Percentiles rank a stretch among this genome's conserved stretches.
Conservation (phyloP, 2,888 invertebrate species). For the Drosophila glabriapex region DNA sequence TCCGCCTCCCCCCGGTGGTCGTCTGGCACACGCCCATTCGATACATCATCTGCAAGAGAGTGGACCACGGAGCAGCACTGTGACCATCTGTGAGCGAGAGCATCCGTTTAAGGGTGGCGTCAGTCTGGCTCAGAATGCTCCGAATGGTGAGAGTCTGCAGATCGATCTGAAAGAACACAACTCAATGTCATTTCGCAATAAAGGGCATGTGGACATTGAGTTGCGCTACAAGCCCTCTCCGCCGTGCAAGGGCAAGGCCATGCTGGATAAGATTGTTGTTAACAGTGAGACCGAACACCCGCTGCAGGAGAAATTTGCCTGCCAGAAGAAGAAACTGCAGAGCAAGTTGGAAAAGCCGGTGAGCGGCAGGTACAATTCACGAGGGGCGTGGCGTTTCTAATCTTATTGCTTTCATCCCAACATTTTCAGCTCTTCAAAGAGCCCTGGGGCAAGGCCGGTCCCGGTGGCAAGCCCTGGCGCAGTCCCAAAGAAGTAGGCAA, state of each 20-base stretch:
- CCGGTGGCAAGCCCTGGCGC: slow-evolving; percentile 90
- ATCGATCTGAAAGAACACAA: slow-evolving; percentile 87
- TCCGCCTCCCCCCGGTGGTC: slow-evolving; percentile 40
- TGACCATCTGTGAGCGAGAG: slow-evolving; percentile 81
- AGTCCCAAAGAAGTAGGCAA: slow-evolving; percentile 90
- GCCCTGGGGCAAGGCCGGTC: slow-evolving; percentile 84
- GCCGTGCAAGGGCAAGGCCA: slow-evolving; percentile 84
- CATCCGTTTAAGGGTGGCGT: slow-evolving; percentile 63
- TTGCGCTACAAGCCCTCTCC: slow-evolving; percentile 88
- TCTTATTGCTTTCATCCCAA: background rate
- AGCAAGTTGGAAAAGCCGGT: slow-evolving; percentile 82
- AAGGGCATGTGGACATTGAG: slow-evolving; percentile 89
- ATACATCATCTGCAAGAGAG: slow-evolving; percentile 75
- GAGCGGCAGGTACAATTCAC: slow-evolving; percentile 61
- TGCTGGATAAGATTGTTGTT: slow-evolving; percentile 87
- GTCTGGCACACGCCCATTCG: slow-evolving; percentile 65
- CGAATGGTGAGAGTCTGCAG: slow-evolving; percentile 82
- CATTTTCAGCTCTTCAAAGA: slow-evolving; percentile 74
- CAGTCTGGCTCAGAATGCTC: slow-evolving; percentile 67
- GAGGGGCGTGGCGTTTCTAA: slow-evolving; percentile 50
- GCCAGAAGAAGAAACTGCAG: slow-evolving; percentile 70
- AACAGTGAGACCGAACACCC: slow-evolving; percentile 80
- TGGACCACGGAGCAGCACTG: slow-evolving; percentile 73
- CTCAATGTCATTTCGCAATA: slow-evolving; percentile 88
- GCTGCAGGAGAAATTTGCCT: slow-evolving; percentile 50